These are phyloP conservation scores for Lysandra coridon DNA, from an alignment of 2,888 invertebrate genomes.

Conservation along the genomic window DNA sequence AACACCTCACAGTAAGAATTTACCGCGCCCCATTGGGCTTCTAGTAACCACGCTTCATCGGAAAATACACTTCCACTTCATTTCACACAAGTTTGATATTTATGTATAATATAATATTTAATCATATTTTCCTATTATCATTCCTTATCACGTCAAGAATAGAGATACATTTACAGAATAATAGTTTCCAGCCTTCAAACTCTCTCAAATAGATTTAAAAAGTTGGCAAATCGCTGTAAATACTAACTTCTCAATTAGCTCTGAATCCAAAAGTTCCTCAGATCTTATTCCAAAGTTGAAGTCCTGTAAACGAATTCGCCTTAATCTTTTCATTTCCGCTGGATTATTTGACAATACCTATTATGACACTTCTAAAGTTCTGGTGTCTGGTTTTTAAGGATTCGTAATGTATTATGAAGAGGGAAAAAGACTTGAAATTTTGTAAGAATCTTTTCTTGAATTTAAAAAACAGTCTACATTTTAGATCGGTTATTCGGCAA, in stretches of 20 bases:
- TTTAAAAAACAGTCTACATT: not conserved
- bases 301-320: conserved; percentile 41
- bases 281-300: conserved; percentile 39
- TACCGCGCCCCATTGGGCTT: too few relatives aligned
- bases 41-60: too few relatives aligned
- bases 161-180: not conserved
- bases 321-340: conserved; percentile 45
- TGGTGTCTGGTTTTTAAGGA: not conserved
- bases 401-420: not conserved
- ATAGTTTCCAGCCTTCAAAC: conserved; percentile 11
- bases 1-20: too few relatives aligned
- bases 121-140: too few relatives aligned
- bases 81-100: too few relatives aligned
- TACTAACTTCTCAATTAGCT: conserved; percentile 29
- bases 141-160: not conserved
- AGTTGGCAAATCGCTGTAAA: conserved; percentile 13
- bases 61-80: too few relatives aligned
- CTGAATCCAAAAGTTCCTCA: conserved; percentile 26
- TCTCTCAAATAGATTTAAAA: not conserved
- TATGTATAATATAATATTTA: too few relatives aligned
- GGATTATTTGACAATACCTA: conserved; percentile 22
- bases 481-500: not conserved
- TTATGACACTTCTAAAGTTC: not conserved
- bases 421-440: not conserved
- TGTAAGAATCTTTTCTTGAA: not conserved